phyloP scores from a whole-genome alignment of 2,797 vertebrate species.

The Hipposideros larvatus region DNA sequence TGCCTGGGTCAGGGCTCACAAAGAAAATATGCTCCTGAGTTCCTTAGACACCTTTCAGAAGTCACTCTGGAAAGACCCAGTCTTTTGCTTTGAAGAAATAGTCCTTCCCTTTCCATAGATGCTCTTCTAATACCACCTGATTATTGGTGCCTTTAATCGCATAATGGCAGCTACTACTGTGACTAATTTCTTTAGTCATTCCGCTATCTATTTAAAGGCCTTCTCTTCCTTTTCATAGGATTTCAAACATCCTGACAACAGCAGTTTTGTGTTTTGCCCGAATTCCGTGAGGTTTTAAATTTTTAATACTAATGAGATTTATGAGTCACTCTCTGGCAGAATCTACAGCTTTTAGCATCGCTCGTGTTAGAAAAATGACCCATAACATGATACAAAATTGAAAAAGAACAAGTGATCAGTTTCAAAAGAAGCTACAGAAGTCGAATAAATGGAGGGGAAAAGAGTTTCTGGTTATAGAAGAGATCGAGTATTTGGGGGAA shows the following conservation, averaged over 20 bases:
- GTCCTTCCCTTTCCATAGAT: background rate
- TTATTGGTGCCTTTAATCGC: background rate
- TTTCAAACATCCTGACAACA: conserved; percentile 40
- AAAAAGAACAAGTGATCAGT: conserved; percentile 51
- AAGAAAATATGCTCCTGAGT: background rate
- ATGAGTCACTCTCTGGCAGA: conserved; percentile 68
- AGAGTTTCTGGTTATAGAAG: background rate
- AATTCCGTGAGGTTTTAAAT: conserved; percentile 62
- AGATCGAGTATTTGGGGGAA: background rate
- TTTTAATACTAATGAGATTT: conserved; percentile 75
- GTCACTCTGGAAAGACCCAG: background rate
- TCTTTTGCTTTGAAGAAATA: background rate
- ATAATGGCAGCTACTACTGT: background rate
- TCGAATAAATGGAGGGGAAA: background rate
- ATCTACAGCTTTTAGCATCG: conserved; percentile 5
- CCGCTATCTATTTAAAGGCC: background rate
- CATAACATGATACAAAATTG: conserved; percentile 32
- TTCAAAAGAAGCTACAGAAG: conserved; percentile 44
- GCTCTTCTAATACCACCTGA: background rate
- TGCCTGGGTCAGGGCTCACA: background rate
- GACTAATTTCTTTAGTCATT: conserved; percentile 8
- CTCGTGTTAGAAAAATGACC: conserved; percentile 66
- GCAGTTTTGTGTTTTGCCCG: conserved; percentile 64
- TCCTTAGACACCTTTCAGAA: background rate
- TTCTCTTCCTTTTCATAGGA: conserved; percentile 62